These are phyloP conservation scores for Trematomus loennbergii DNA, from an alignment of 2,113 vertebrate genomes.

Conservation along the genomic window DNA sequence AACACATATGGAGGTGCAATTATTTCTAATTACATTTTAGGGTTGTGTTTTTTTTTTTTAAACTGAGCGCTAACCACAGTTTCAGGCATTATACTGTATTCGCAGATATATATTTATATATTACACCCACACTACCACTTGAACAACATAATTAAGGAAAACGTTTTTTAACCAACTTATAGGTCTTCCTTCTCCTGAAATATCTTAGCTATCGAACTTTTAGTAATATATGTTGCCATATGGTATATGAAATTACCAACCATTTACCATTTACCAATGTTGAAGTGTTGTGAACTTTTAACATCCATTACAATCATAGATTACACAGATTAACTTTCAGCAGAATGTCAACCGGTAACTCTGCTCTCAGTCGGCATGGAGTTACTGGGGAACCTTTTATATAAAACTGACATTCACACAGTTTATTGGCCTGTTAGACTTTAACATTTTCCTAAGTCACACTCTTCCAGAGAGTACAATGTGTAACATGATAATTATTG, in stretches of 20 bases:
- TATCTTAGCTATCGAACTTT: neutral
- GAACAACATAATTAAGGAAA: neutral
- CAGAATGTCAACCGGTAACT: neutral
- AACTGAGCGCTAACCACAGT: neutral
- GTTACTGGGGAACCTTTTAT: neutral
- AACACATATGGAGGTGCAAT: neutral
- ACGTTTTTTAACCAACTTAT: neutral
- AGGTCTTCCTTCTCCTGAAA: neutral
- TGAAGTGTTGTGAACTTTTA: neutral
- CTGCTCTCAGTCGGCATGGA: neutral
- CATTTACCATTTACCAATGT: neutral
- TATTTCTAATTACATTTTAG: neutral
- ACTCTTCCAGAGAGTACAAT: neutral
- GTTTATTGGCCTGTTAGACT: conserved; percentile 15
- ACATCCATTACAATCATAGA: neutral
- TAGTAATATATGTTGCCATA: neutral
- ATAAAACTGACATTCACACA: conserved; percentile 10
- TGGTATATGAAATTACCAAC: neutral
- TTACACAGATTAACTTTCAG: neutral
- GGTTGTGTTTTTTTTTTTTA: neutral
- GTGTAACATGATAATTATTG: neutral
- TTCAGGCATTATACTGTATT: neutral
- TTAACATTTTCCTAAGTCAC: neutral
- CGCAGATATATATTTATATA: neutral
- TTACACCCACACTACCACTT: conserved; percentile 10